Base-by-base conservation (phyloP, 2,113 vertebrate genomes). In the Salminus brasiliensis region DNA sequence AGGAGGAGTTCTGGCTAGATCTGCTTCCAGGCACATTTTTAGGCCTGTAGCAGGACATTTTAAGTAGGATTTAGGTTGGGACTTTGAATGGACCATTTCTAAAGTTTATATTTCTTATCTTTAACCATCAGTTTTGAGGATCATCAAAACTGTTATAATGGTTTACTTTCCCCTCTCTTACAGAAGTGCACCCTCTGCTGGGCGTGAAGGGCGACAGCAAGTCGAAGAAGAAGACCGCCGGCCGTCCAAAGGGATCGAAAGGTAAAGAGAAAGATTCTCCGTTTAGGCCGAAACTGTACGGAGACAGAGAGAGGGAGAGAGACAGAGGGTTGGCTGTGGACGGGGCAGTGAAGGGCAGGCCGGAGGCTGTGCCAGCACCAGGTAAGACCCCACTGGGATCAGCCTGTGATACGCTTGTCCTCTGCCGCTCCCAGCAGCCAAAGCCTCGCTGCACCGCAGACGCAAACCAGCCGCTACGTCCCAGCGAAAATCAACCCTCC, bases 251-350 rank as follows among this genome's bases (percentile, higher is more conserved):
- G 94, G 98, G 98, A 93, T 96, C 96, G 92, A 99, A 99, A 98
- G 97, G 97, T 97, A 99, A 99, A 97, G 98, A 99, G 93, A 98
- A 96, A 97, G 97, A 99, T 94, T 98, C 97, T 93, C 93, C 96
- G 92, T 98, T 98, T 95, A 97, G 97, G 92, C 94, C 96, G 87
- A 99, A 98, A 94, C 93, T 95, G 92, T 96, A 94, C 95, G 96
- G 95, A 83, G 97, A 98, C 87, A 95, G 97, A 95, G 94, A 95
- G 88, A 95, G 95, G 84, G 93, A 96, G 88, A 88, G 95, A 95
- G 97, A 98, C 67, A 79, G 88, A 89, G 89, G 55, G 69, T 52
- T 53, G 52, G 76, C 89, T 78, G 89, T 88, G 80, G 85, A 80
- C 29, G 88, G 82, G 79, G 93, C 94, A 90, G 91, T 89, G 89